Base-by-base conservation (phyloP, 2,113 vertebrate species). In the Vombatus ursinus region DNA sequence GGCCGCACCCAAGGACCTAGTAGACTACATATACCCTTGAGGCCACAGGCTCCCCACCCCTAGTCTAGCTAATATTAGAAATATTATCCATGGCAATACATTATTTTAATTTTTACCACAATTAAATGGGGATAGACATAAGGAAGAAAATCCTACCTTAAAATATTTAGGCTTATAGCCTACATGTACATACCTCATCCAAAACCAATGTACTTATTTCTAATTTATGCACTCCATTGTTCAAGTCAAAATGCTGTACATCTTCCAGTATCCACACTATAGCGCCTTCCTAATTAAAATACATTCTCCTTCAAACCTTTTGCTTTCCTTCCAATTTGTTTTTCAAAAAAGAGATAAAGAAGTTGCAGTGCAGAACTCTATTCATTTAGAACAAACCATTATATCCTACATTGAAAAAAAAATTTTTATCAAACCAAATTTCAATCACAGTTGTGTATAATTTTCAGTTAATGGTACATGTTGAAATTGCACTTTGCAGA, bases 401-500 rank as follows among this genome's bases (percentile, higher is more conserved):
- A 98, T 98, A 98, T 98, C 97, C 98, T 99, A 99, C 97, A 98
- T 99, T 99, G 99, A 99, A 84, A 99, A 99, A 99, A 99, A 97
- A 98, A 99, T 99, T 98, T 98, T 98, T 99, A 99, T 99, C 98
- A 99, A 99, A 99, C 98, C 98, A 97, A 97, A 98, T 98, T 99
- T 99, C 98, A 98, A 97, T 99, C 98, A 98, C 97, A 92, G 98
- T 98, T 98, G 98, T 96, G 97, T 98, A 97, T 97, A 98, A 98
- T 97, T 98, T 98, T 98, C 98, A 98, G 97, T 98, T 98, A 98
- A 98, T 61, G 97, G 98, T 99, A 98, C 98, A 98, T 95, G 98
- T 97, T 98, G 99, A 98, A 99, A 99, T 99, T 99, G 99, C 99
- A 99, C 99, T 99, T 99, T 98, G 99, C 98, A 99, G 98, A 97